A percentile compares a stretch with the other conserved stretches of the same genome.
Conservation (phyloP, 92 coral and sea anemone genomes). For the Palythoa caribaeorum region DNA sequence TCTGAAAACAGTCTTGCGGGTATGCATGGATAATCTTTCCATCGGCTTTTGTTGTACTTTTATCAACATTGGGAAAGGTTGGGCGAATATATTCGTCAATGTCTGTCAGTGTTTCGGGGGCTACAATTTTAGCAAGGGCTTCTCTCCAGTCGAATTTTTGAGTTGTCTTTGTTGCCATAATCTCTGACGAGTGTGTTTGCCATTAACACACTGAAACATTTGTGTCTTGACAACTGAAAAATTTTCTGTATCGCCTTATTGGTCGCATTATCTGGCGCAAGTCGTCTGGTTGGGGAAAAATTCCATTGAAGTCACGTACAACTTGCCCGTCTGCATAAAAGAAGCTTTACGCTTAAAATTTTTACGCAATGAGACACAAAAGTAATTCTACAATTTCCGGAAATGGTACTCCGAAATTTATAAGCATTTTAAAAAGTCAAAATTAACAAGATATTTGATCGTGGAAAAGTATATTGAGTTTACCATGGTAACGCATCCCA, state of each 20-base stretch:
- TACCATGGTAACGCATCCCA: slow-evolving; percentile 48
- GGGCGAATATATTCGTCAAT: slow-evolving; percentile 86
- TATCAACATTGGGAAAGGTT: slow-evolving; percentile 56
- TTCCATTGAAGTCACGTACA: neutral
- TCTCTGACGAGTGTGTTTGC: slow-evolving; percentile 22
- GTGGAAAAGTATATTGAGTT: neutral
- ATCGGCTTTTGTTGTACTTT: neutral
- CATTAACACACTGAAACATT: neutral
- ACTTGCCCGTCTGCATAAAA: neutral
- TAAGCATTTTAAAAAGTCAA: neutral
- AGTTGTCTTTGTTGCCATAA: slow-evolving; percentile 25
- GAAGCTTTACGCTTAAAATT: no score
- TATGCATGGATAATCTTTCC: neutral
- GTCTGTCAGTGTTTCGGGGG: slow-evolving; percentile 77
- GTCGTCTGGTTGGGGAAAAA: neutral
- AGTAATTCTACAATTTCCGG: no score
- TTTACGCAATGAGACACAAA: no score
- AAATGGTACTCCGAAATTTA: neutral
- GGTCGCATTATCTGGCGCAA: neutral
- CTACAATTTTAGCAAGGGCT: slow-evolving; percentile 79
- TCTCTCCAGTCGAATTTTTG: slow-evolving; percentile 35
- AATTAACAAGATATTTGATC: no score
- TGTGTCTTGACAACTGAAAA: neutral
- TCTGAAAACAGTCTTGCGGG: slow-evolving; percentile 20
- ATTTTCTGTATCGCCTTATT: neutral